Percentiles rank a stretch among this genome's conserved stretches.
Evolutionary conservation across 2,797 vertebrate species (phyloP).

Genomic region (Gorsachius magnificus): DNA sequence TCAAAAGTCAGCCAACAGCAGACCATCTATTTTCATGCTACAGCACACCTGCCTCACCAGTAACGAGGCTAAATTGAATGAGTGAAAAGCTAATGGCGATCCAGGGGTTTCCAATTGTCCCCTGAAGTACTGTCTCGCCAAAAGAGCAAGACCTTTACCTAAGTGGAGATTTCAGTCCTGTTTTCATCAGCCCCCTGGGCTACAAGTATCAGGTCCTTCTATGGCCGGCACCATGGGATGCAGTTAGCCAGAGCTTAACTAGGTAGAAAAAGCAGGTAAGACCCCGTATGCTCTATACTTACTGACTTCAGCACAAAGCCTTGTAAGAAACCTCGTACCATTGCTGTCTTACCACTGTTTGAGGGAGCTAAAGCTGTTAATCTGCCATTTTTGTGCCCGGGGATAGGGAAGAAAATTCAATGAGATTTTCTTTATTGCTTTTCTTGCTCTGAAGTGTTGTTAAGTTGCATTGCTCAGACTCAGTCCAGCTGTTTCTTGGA

Average conservation of each 20-base stretch:
- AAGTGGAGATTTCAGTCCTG: not conserved
- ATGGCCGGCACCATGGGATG: fast-evolving
- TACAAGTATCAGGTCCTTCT: not conserved
- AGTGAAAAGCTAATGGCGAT: not conserved
- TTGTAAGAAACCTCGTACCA: not conserved
- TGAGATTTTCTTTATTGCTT: not conserved
- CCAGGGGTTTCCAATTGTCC: not conserved
- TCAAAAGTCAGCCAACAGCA: not conserved
- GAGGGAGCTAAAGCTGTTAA: not conserved
- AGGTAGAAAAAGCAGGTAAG: not conserved
- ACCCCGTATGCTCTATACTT: not conserved
- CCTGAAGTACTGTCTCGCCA: not conserved
- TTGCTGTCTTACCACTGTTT: not conserved
- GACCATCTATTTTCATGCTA: not conserved
- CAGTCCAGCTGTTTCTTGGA: not conserved
- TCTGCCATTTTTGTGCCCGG: not conserved
- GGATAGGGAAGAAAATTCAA: not conserved
- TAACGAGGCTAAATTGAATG: not conserved
- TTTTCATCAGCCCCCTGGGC: not conserved
- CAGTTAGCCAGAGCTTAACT: not conserved
- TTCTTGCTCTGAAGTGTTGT: not conserved
- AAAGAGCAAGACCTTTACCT: not conserved
- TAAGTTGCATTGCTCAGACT: not conserved
- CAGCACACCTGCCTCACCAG: not conserved
- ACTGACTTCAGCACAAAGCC: not conserved